phyloP scores from a whole-genome alignment of 2,888 invertebrate genomes.

The Balanococcus diminutus region DNA sequence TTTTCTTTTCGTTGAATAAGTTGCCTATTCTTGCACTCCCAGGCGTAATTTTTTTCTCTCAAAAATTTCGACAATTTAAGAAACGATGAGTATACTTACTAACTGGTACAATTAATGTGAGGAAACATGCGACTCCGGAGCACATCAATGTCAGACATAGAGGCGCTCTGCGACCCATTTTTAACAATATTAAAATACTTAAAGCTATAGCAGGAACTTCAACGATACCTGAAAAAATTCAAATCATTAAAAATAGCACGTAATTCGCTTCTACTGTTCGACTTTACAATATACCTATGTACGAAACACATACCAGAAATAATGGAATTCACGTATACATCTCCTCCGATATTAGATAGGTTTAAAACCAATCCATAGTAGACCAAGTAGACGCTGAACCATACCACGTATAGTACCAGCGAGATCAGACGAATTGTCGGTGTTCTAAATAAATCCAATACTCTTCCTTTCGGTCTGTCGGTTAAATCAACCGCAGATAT shows the following conservation, averaged over 20 bases:
- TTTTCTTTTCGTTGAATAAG: neutral
- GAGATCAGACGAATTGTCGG: constrained; percentile 71
- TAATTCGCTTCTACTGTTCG: too few species aligned
- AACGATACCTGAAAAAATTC: constrained; percentile 69
- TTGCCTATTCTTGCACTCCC: neutral
- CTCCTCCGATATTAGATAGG: constrained; percentile 75
- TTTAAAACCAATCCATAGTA: constrained; percentile 80
- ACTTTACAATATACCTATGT: neutral
- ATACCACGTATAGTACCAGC: constrained; percentile 73
- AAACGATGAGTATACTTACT: constrained; percentile 56
- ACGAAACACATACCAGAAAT: constrained; percentile 63
- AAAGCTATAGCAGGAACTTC: constrained; percentile 79
- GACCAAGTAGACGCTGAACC: constrained; percentile 79
- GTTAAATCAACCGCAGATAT: constrained; percentile 56
- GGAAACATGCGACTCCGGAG: constrained; percentile 74
- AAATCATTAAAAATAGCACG: too few species aligned
- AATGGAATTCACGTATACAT: constrained; percentile 71
- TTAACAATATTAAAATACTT: constrained; percentile 76
- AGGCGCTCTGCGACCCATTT: constrained; percentile 75
- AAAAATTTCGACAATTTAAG: neutral
- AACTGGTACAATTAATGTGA: constrained; percentile 59
- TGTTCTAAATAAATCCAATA: constrained; percentile 72
- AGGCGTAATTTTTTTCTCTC: neutral
- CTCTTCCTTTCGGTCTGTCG: constrained; percentile 63
- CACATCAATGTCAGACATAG: constrained; percentile 72